A percentile compares a stretch with the other conserved stretches of the same genome.
Evolutionary conservation across 1,140 invertebrate genomes (phyloP).

Genomic region (Neodiprion virginianus): DNA sequence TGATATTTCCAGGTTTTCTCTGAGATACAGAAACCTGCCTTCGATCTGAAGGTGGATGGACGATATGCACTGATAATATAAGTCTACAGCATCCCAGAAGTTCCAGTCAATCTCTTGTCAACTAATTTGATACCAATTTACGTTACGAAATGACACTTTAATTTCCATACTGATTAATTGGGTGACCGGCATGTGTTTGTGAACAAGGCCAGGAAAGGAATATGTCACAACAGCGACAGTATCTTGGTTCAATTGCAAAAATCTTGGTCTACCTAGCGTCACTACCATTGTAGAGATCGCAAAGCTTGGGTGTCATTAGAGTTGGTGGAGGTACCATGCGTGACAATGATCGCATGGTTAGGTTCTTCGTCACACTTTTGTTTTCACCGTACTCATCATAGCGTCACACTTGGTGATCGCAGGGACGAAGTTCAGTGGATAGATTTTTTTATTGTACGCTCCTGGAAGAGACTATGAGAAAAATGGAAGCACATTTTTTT

Average conservation of each 20-base stretch:
- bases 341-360: conserved; percentile 28
- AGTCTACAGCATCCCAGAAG: too few species aligned
- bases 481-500: neutral
- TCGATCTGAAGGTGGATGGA: too few species aligned
- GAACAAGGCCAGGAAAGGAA: neutral
- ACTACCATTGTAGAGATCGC: neutral
- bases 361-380: conserved; percentile 44
- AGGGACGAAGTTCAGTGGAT: conserved; percentile 32
- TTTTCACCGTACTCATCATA: conserved; percentile 44
- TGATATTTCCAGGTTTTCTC: too few species aligned
- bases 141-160: too few species aligned
- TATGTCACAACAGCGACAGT: neutral
- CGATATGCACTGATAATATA: too few species aligned
- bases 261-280: neutral
- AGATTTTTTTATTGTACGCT: too few species aligned
- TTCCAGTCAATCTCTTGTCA: too few species aligned
- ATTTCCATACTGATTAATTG: neutral
- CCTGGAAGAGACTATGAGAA: neutral
- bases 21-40: too few species aligned
- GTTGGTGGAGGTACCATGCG: conserved; percentile 18
- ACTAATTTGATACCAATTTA: too few species aligned
- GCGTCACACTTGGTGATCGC: conserved; percentile 41
- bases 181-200: neutral
- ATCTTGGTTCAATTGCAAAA: neutral
- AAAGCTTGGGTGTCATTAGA: neutral